Conservation (phyloP, 2,797 vertebrate genomes). For the Megalops cyprinoides region DNA sequence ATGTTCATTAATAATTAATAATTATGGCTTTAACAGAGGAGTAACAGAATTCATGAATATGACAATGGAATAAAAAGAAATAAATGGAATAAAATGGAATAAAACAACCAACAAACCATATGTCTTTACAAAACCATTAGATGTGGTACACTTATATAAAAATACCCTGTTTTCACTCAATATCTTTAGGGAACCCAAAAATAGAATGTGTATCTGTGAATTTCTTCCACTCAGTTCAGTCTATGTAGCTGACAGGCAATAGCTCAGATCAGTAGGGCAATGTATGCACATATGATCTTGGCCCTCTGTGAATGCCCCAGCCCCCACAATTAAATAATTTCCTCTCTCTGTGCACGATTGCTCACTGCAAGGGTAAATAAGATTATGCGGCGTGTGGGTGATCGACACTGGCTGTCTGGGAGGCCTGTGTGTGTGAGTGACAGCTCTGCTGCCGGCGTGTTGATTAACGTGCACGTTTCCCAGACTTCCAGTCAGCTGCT, state of each 20-base stretch:
- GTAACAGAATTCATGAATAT: no score
- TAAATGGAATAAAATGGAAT: no score
- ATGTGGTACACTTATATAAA: no score
- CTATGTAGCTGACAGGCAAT: neutral
- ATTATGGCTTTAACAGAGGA: no score
- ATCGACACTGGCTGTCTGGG: neutral
- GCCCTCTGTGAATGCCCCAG: neutral
- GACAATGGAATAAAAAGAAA: no score
- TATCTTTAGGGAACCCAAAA: no score
- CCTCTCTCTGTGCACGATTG: neutral
- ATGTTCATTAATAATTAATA: neutral
- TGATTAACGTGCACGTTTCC: constrained; percentile 33
- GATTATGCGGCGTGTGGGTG: neutral
- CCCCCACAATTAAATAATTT: neutral
- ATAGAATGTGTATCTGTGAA: no score
- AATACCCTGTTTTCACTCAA: no score
- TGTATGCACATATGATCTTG: neutral
- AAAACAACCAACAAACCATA: no score
- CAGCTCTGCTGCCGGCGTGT: constrained; percentile 23
- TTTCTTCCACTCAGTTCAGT: no score
- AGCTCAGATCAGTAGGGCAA: neutral
- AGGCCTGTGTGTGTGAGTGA: constrained; percentile 26
- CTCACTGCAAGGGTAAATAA: neutral
- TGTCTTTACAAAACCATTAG: no score
- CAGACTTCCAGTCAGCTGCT: constrained; percentile 42